phyloP scores from a whole-genome alignment of 2,888 invertebrate genomes.

The Leucophenga montana region DNA sequence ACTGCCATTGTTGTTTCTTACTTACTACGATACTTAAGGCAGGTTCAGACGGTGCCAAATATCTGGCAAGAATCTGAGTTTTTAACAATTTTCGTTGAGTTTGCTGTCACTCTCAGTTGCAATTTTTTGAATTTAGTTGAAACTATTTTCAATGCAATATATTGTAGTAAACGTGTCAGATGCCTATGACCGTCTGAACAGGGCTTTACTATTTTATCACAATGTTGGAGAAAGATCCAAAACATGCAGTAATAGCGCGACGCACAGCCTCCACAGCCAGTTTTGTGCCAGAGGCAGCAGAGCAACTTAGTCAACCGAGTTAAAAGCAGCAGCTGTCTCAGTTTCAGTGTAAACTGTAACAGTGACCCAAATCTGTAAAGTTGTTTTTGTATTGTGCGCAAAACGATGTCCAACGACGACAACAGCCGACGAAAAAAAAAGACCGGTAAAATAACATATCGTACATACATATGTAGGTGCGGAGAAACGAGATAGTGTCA shows the following conservation, averaged over 20 bases:
- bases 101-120: no score
- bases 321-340: slow-evolving; percentile 25
- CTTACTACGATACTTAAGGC: no score
- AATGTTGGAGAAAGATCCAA: background rate
- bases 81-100: no score
- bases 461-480: slow-evolving; percentile 46
- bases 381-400: slow-evolving; percentile 23
- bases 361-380: slow-evolving; percentile 62
- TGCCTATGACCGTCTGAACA: no score
- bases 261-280: slow-evolving; percentile 1
- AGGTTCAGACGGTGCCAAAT: no score
- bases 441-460: slow-evolving; percentile 66
- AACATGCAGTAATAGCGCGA: no score
- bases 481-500: slow-evolving; percentile 1
- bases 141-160: no score
- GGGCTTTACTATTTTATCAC: background rate
- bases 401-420: slow-evolving; percentile 11
- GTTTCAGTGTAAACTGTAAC: slow-evolving; percentile 58
- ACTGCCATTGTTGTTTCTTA: background rate
- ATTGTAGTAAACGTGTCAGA: no score
- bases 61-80: no score
- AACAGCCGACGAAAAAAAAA: slow-evolving; percentile 45
- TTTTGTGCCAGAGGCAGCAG: background rate
- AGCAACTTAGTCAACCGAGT: background rate
- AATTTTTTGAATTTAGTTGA: no score